These are phyloP conservation scores for Aethes cnicana DNA, from an alignment of 2,888 invertebrate species.

Conservation along the genomic window DNA sequence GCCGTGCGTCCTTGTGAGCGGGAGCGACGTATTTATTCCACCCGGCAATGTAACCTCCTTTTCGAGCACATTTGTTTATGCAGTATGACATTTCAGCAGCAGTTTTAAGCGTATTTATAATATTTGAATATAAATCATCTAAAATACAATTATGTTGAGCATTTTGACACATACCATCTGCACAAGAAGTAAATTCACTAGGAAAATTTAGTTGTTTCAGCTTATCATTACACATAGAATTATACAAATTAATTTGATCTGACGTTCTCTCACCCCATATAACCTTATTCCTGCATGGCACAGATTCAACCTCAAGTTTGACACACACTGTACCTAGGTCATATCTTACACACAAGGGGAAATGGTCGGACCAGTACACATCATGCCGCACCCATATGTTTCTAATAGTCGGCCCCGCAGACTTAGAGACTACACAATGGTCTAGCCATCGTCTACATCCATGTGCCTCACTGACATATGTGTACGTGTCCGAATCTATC, in stretches of 20 bases:
- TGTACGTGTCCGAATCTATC: not conserved
- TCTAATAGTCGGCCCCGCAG: not conserved
- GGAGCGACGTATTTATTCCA: conserved; percentile 9
- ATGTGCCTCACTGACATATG: too few species aligned
- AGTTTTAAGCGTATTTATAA: not conserved
- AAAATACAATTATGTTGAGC: not conserved
- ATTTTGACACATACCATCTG: not conserved
- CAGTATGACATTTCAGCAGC: too few species aligned
- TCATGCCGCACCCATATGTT: not conserved
- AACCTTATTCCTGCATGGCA: not conserved
- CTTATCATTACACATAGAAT: not conserved
- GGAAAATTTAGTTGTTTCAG: not conserved
- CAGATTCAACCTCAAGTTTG: not conserved
- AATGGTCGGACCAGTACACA: not conserved
- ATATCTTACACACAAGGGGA: not conserved
- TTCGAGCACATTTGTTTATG: too few species aligned
- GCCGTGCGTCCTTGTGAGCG: conserved; percentile 7
- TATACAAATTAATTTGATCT: not conserved
- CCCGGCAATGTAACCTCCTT: not conserved
- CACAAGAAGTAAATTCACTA: not conserved
- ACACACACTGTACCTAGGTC: not conserved
- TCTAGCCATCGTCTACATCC: not conserved
- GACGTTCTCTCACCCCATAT: not conserved
- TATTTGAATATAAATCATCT: not conserved
- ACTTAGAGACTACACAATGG: not conserved